Percentiles rank a stretch among this genome's conserved stretches.
These are phyloP conservation scores for Zelleria hepariella DNA, from an alignment of 2,888 invertebrate species.

Conservation along the genomic window DNA sequence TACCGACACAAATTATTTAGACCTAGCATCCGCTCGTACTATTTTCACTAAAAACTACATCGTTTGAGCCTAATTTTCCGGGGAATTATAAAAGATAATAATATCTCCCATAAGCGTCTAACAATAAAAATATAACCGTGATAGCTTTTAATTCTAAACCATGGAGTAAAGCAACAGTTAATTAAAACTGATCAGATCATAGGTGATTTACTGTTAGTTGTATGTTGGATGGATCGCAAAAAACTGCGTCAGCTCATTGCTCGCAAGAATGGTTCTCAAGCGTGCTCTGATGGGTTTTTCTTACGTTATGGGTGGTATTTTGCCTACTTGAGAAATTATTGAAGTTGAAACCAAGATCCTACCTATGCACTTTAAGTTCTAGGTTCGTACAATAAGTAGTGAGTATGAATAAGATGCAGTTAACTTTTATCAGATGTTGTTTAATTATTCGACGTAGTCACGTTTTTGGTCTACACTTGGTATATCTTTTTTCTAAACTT, in stretches of 20 bases:
- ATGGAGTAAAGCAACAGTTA: not conserved
- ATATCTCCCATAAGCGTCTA: not conserved
- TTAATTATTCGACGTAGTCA: too few species aligned
- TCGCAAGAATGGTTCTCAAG: not conserved
- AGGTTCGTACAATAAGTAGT: too few species aligned
- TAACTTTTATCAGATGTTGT: too few species aligned
- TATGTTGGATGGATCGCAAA: not conserved
- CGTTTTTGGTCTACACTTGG: too few species aligned
- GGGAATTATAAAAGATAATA: not conserved
- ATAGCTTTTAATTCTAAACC: not conserved
- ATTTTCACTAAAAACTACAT: not conserved
- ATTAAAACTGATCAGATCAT: too few species aligned
- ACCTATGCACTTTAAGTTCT: too few species aligned
- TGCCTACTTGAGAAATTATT: not conserved
- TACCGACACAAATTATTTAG: not conserved
- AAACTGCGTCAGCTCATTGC: not conserved
- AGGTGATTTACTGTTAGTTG: not conserved
- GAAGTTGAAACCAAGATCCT: too few species aligned
- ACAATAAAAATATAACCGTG: not conserved
- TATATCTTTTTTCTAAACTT: too few species aligned
- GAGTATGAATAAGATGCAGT: too few species aligned
- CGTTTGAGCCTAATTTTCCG: not conserved
- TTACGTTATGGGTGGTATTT: not conserved
- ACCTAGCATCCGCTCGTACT: not conserved
- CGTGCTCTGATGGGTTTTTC: not conserved